Conservation (phyloP, 2,888 invertebrate species). For the Allolobophora icterica region DNA sequence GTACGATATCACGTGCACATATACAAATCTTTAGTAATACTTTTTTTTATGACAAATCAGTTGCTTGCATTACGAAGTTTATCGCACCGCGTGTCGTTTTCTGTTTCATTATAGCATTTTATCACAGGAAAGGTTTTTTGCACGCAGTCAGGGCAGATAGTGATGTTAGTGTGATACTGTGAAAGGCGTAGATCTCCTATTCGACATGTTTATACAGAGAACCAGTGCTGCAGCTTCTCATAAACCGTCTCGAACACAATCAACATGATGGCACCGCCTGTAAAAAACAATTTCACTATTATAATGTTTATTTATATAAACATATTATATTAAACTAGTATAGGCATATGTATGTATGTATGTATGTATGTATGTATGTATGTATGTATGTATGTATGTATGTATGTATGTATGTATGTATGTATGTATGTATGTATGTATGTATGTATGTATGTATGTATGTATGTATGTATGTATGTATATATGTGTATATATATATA, state of each 20-base stretch:
- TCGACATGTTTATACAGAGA: not conserved
- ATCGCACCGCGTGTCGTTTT: not conserved
- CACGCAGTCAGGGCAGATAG: not conserved
- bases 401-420: too few relatives aligned
- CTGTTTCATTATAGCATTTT: not conserved
- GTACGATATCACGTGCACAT: too few relatives aligned
- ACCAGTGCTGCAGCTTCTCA: constrained; percentile 71
- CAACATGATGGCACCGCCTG: constrained; percentile 91
- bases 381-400: too few relatives aligned
- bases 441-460: too few relatives aligned
- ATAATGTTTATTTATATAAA: too few relatives aligned
- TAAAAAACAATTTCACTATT: constrained; percentile 37
- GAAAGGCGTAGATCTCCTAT: not conserved
- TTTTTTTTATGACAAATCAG: not conserved
- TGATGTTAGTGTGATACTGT: not conserved
- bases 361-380: too few relatives aligned
- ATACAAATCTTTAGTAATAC: not conserved
- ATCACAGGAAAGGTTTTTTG: not conserved
- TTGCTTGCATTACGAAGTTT: not conserved
- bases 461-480: too few relatives aligned
- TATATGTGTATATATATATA: too few relatives aligned
- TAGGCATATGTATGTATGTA: too few relatives aligned
- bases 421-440: too few relatives aligned
- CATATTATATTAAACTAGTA: too few relatives aligned
- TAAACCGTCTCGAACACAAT: constrained; percentile 88